Percentiles rank a stretch among this genome's conserved stretches.
phyloP scores from a whole-genome alignment of 2,888 invertebrate species.

The Isoperla grammatica region DNA sequence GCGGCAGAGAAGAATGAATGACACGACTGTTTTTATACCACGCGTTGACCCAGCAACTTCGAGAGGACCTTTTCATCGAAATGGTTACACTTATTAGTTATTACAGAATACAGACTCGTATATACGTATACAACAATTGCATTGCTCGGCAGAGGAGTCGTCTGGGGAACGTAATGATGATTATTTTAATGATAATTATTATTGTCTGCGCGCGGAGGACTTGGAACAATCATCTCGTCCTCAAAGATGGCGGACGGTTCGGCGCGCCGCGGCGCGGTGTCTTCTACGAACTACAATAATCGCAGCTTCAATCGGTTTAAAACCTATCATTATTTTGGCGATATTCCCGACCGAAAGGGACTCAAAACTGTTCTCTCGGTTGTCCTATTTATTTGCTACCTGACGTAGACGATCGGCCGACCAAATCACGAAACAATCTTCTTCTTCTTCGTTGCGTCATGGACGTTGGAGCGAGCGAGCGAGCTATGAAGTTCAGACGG shows the following conservation, averaged over 20 bases:
- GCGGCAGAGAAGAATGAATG: no score
- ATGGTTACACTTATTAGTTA: no score
- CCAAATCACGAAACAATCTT: background rate
- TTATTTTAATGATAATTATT: constrained; percentile 17
- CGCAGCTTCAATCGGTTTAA: background rate
- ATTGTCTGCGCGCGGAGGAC: background rate
- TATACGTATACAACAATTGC: background rate
- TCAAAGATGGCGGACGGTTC: no score
- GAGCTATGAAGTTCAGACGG: background rate
- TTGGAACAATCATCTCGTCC: constrained; percentile 1
- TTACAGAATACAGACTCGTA: background rate
- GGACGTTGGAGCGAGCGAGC: no score
- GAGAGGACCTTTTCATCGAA: background rate
- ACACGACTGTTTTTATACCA: no score
- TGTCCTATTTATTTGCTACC: constrained; percentile 23
- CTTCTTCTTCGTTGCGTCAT: no score
- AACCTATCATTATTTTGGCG: constrained; percentile 22
- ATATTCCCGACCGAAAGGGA: constrained; percentile 8
- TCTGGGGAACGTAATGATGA: constrained; percentile 7
- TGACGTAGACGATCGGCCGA: background rate
- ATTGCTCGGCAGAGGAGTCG: background rate
- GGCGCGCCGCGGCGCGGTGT: constrained; percentile 4
- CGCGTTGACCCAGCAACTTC: no score
- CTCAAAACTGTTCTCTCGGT: constrained; percentile 8
- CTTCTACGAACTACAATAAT: constrained; percentile 17